A percentile compares a stretch with the other conserved stretches of the same genome.
These are phyloP conservation scores for Lipophrys pholis DNA, from an alignment of 2,113 vertebrate species.

Conservation along the genomic window DNA sequence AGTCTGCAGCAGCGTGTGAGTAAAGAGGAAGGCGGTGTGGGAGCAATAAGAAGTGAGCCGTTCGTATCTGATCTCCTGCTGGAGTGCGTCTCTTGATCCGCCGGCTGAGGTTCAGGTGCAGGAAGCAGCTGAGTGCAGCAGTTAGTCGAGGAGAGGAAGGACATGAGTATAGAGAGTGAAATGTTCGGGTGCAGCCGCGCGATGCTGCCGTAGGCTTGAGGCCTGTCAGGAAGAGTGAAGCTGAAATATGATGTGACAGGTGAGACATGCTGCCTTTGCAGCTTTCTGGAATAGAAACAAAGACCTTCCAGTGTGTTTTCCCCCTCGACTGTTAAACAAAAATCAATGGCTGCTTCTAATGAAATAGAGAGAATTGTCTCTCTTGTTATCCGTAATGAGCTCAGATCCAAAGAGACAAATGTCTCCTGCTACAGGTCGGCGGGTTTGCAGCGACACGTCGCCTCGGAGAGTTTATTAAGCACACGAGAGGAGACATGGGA, in stretches of 20 bases:
- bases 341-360: conserved; percentile 31
- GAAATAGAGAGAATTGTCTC: conserved; percentile 22
- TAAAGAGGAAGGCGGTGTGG: neutral
- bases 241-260: neutral
- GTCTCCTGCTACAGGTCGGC: conserved; percentile 15
- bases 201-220: neutral
- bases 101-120: neutral
- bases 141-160: neutral
- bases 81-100: too few relatives aligned
- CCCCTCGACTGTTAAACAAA: neutral
- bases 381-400: conserved; percentile 20
- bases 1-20: neutral
- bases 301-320: conserved; percentile 4
- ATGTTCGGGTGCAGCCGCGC: neutral
- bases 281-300: neutral
- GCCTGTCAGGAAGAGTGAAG: neutral
- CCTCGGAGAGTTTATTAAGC: neutral
- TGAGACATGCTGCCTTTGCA: neutral
- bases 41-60: too few relatives aligned
- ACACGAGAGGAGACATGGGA: too few relatives aligned
- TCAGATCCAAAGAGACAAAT: conserved; percentile 38
- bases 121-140: conserved; percentile 23
- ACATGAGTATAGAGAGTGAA: neutral
- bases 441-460: neutral
- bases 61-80: too few relatives aligned